Evolutionary conservation across 2,888 invertebrate species (phyloP).

Genomic region (Caenorhabditis sp.): DNA sequence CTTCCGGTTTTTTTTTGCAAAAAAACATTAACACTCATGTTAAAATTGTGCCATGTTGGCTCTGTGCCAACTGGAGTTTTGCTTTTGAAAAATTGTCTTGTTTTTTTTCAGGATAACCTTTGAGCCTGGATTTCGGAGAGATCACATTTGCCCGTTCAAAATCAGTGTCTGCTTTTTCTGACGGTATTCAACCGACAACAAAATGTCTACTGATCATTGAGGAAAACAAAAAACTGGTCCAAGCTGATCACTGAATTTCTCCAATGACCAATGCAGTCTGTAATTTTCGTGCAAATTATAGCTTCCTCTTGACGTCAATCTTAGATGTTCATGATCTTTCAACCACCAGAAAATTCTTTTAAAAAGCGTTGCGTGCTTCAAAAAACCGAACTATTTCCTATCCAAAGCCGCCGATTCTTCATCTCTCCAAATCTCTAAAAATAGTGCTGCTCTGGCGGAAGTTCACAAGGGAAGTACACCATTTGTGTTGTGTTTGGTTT

Average conservation of each 20-base stretch:
- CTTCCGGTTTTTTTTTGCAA: constrained; percentile 43
- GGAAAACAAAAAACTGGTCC: neutral
- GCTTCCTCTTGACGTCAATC: constrained; percentile 39
- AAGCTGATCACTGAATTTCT: constrained; percentile 29
- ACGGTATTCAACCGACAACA: neutral
- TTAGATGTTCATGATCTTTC: neutral
- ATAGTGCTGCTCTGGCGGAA: constrained; percentile 32
- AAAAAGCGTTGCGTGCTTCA: neutral
- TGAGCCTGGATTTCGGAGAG: neutral
- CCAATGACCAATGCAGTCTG: constrained; percentile 11
- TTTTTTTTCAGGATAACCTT: constrained; percentile 5
- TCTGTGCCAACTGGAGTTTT: constrained; percentile 14
- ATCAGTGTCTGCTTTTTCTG: neutral
- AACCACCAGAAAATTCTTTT: neutral
- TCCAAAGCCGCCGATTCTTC: constrained; percentile 12
- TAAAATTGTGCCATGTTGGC: constrained; percentile 15
- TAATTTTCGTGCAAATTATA: constrained; percentile 31
- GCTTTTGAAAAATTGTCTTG: neutral
- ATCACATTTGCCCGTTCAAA: too few relatives aligned
- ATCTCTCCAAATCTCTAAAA: constrained; percentile 24
- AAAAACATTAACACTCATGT: constrained; percentile 23
- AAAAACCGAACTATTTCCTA: constrained; percentile 25
- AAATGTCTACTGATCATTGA: constrained; percentile 11
- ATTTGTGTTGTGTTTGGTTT: constrained; percentile 31
- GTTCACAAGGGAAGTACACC: constrained; percentile 46